phyloP scores from a whole-genome alignment of 1,140 invertebrate species.

The Diplogasteroides magnus region DNA sequence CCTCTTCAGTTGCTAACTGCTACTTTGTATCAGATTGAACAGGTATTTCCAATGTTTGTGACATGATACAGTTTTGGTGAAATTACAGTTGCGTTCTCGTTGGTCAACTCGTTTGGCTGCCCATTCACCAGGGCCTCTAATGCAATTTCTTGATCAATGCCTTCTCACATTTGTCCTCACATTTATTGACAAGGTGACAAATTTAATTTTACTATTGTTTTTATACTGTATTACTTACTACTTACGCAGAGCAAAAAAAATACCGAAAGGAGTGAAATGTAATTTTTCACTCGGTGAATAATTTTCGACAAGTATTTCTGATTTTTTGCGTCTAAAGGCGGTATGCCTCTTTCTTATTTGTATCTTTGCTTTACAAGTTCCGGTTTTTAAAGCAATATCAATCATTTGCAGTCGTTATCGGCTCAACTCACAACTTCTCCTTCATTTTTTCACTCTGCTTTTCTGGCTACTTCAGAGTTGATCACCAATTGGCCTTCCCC shows the following conservation, averaged over 20 bases:
- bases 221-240: too few relatives aligned
- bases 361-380: not conserved
- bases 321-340: too few relatives aligned
- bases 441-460: constrained; percentile 19
- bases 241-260: too few relatives aligned
- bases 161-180: constrained; percentile 29
- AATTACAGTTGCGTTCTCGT: constrained; percentile 14
- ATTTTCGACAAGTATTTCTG: too few relatives aligned
- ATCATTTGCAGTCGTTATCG: constrained; percentile 18
- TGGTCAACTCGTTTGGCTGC: constrained; percentile 10
- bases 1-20: too few relatives aligned
- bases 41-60: too few relatives aligned
- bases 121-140: constrained; percentile 2
- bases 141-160: constrained; percentile 20
- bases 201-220: too few relatives aligned
- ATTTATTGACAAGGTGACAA: constrained; percentile 21
- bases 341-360: not conserved
- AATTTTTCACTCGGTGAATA: too few relatives aligned
- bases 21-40: too few relatives aligned
- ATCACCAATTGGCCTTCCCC: constrained; percentile 16
- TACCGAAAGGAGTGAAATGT: too few relatives aligned
- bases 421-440: constrained; percentile 15
- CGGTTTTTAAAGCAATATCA: not conserved
- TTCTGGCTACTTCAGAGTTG: constrained; percentile 4
- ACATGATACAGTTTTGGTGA: too few relatives aligned